A percentile compares a stretch with the other conserved stretches of the same genome.
phyloP scores from a whole-genome alignment of 35 echinoderm and acorn worm genomes.

The Strongylocentrotus purpuratus region DNA sequence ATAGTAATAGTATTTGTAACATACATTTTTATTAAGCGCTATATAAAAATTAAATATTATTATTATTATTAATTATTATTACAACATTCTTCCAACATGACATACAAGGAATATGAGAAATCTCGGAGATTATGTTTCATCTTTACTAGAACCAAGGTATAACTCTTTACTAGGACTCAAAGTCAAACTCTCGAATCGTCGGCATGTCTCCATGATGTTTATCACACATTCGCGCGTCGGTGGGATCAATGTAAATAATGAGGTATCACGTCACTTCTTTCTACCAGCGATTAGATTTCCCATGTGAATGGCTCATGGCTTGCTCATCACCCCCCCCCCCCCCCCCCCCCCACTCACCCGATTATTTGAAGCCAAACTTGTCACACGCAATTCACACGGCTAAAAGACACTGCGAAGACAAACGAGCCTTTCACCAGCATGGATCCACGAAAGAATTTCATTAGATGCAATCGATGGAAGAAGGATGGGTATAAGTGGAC shows the following conservation, averaged over 20 bases:
- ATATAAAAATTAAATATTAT: too few relatives aligned
- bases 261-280: background rate
- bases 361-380: background rate
- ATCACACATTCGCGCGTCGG: background rate
- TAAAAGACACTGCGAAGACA: background rate
- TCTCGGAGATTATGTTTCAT: too few relatives aligned
- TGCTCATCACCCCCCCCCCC: too few relatives aligned
- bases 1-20: too few relatives aligned
- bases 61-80: too few relatives aligned
- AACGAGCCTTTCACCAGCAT: background rate
- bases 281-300: background rate
- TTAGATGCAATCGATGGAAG: background rate
- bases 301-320: background rate
- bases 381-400: background rate
- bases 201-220: background rate
- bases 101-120: too few relatives aligned
- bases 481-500: conserved; percentile 1
- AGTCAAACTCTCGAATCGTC: background rate
- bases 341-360: background rate
- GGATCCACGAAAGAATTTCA: background rate
- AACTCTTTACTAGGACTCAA: too few relatives aligned
- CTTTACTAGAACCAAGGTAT: too few relatives aligned
- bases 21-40: too few relatives aligned
- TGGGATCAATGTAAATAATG: background rate
- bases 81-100: too few relatives aligned